These are phyloP conservation scores for Ashinkailepas kermadecensis DNA, from an alignment of 2,888 invertebrate species.

Conservation along the genomic window DNA sequence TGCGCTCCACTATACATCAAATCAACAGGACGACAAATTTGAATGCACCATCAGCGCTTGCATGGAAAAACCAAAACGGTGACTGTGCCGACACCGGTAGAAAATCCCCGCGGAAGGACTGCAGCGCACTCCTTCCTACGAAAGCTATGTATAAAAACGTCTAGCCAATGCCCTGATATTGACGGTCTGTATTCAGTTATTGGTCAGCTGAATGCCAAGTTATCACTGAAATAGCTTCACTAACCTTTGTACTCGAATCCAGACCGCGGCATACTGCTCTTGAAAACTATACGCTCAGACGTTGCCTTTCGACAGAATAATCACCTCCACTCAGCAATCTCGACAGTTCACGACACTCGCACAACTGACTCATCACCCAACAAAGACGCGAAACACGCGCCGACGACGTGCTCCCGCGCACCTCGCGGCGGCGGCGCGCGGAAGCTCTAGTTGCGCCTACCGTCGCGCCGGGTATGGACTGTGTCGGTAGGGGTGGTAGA, in stretches of 20 bases:
- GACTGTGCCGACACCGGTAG: constrained; percentile 1
- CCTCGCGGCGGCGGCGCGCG: not conserved
- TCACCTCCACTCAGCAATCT: too few species aligned
- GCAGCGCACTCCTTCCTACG: not conserved
- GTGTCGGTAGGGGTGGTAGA: constrained; percentile 49
- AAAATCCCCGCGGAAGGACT: not conserved
- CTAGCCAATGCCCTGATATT: not conserved
- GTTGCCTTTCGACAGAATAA: too few species aligned
- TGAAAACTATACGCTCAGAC: not conserved
- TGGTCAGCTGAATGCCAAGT: constrained; percentile 1
- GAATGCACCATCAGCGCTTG: not conserved
- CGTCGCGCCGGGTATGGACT: constrained; percentile 3
- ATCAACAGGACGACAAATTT: constrained; percentile 10
- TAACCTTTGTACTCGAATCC: constrained; percentile 15
- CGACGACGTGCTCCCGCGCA: not conserved
- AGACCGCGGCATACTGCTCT: not conserved
- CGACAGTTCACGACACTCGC: too few species aligned
- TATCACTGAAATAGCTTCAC: constrained; percentile 3
- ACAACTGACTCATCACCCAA: too few species aligned
- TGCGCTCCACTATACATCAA: not conserved
- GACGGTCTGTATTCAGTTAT: not conserved
- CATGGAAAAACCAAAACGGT: constrained; percentile 5
- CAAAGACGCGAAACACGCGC: not conserved
- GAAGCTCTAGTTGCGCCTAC: not conserved
- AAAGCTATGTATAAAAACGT: not conserved